Base-by-base conservation (phyloP, 1,140 invertebrate genomes). In the Agraylea sexmaculata region DNA sequence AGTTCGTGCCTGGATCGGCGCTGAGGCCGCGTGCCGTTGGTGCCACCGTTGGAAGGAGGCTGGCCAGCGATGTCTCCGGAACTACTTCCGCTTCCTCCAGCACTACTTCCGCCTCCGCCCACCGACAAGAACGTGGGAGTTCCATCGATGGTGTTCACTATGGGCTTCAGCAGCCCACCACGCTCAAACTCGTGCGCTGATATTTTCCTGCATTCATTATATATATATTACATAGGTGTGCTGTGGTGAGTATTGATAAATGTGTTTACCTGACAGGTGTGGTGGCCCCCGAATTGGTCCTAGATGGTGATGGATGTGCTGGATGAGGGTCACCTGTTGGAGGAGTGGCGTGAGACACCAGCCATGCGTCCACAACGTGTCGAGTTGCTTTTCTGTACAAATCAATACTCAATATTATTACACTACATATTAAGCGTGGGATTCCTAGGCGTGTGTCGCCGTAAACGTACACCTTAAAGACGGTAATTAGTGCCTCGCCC, bases 111-210 rank as follows among this genome's bases (percentile, higher is more conserved):
- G 15, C 31, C 41, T 49, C 49, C 12, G 52, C 54, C 55, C 18
- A 75, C 64, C 46, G 78, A 76, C 11, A 93, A 64, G 62, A 93
- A 93, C 4, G 88, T 92, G 15, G 84, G 86, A 4, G 84, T 87
- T 1, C 89, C 89, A 55, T 92, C 88, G 18, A 90, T 81, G 2
- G 84, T 88, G 42, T 82, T 87, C 30, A 94, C 82, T 57, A 94
- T 86, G 30, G 89, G 89, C 58, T 90, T 91, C 27, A 92, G 59
- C 5, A 91, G 71, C 27, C 89, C 88, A 1, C 88, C 87, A 2
- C 85, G 74, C 59, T 94, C 90, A 58, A 95, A 95, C 58, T 94
- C 90, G 62, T 93, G 88, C 7, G 90, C 89, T 2, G 89, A 94
- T 53, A 95, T 92, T 69, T 94, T 95, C 39, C 90, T 74, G 52